Percentiles rank a stretch among this genome's conserved stretches.
phyloP scores from a whole-genome alignment of 2,888 invertebrate species.

The Crocallis elinguaria region DNA sequence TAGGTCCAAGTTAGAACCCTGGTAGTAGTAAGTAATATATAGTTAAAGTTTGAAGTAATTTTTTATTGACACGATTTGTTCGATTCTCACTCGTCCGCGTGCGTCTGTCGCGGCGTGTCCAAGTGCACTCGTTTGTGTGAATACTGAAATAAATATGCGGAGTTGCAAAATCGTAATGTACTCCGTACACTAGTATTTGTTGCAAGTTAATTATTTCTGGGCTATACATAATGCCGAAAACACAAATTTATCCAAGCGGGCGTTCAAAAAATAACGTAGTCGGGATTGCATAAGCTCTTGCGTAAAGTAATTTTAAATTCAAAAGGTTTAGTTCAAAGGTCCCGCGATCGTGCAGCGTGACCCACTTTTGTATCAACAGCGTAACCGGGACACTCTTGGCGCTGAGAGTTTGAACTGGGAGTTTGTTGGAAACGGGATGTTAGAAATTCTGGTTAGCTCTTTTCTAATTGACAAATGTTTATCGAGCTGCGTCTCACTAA shows the following conservation, averaged over 20 bases:
- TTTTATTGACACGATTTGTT: too few relatives aligned
- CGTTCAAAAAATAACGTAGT: not conserved
- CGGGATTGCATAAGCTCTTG: not conserved
- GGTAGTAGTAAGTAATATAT: too few relatives aligned
- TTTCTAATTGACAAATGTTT: not conserved
- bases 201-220: too few relatives aligned
- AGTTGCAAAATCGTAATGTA: too few relatives aligned
- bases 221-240: not conserved
- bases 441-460: not conserved
- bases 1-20: too few relatives aligned
- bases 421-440: not conserved
- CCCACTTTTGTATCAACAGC: slow-evolving; percentile 26
- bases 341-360: slow-evolving; percentile 25
- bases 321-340: slow-evolving; percentile 27
- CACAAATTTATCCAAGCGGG: not conserved
- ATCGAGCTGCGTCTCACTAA: not conserved
- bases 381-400: slow-evolving; percentile 16
- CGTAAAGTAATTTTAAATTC: slow-evolving; percentile 33
- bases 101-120: too few relatives aligned
- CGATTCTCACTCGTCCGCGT: too few relatives aligned
- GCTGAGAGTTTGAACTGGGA: not conserved
- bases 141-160: too few relatives aligned
- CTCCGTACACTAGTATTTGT: too few relatives aligned
- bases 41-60: too few relatives aligned
- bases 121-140: too few relatives aligned